A percentile compares a stretch with the other conserved stretches of the same genome.
These are phyloP conservation scores for Macroglossus sobrinus DNA, from an alignment of 2,113 vertebrate species.

Conservation along the genomic window DNA sequence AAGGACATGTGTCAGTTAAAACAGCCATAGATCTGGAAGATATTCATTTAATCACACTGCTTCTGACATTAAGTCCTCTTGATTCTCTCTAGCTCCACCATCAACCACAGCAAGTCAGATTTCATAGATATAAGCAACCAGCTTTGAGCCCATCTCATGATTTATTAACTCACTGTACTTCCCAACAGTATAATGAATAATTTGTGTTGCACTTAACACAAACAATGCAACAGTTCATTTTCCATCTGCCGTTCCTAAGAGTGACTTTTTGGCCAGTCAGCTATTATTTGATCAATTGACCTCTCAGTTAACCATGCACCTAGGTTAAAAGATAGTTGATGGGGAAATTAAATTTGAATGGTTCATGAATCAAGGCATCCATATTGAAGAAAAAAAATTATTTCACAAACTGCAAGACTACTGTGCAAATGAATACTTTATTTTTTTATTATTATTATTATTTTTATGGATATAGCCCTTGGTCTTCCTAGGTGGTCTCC, in stretches of 20 bases:
- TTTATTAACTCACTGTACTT: neutral
- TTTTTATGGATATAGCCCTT: too few relatives aligned
- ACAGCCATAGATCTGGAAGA: neutral
- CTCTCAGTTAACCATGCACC: neutral
- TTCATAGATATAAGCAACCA: neutral
- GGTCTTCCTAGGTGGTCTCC: too few relatives aligned
- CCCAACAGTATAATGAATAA: slow-evolving; percentile 18
- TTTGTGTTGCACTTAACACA: slow-evolving; percentile 29
- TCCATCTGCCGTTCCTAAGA: neutral
- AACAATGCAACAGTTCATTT: neutral
- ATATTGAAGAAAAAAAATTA: neutral
- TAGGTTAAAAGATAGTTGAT: slow-evolving; percentile 12
- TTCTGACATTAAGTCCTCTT: neutral
- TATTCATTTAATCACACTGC: neutral
- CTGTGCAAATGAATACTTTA: too few relatives aligned
- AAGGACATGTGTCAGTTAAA: neutral
- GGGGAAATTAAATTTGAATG: neutral
- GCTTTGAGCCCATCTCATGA: neutral
- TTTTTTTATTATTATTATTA: too few relatives aligned
- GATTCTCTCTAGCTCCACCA: neutral
- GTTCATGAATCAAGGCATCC: neutral
- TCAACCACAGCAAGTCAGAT: neutral
- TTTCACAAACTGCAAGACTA: neutral
- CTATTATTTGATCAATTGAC: slow-evolving; percentile 39
- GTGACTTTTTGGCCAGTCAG: slow-evolving; percentile 1